phyloP scores from a whole-genome alignment of 2,797 vertebrate species.

The Sebastes jordani region DNA sequence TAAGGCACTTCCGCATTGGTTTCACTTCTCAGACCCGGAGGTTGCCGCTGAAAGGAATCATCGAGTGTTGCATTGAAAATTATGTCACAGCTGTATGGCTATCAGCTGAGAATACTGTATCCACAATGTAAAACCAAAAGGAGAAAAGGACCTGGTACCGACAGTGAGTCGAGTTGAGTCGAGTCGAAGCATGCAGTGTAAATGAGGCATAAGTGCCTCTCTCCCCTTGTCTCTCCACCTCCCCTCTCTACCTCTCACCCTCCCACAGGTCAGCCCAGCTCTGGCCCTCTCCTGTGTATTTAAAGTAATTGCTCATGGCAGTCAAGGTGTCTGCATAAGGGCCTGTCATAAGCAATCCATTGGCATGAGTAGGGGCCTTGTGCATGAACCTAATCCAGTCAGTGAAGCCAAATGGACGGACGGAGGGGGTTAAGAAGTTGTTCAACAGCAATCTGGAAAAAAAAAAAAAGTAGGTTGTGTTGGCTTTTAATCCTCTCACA shows the following conservation, averaged over 20 bases:
- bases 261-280: slow-evolving; percentile 59
- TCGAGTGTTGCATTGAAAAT: background rate
- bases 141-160: background rate
- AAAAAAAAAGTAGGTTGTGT: slow-evolving; percentile 6
- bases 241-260: slow-evolving; percentile 22
- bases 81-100: background rate
- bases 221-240: slow-evolving; percentile 6
- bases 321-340: slow-evolving; percentile 79
- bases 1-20: background rate
- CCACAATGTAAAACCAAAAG: background rate
- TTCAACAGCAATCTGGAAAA: slow-evolving; percentile 32
- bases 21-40: background rate
- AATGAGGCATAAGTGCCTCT: slow-evolving; percentile 12
- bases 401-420: slow-evolving; percentile 53
- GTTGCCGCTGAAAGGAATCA: background rate
- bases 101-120: background rate
- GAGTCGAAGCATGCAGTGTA: background rate
- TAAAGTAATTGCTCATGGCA: slow-evolving; percentile 77
- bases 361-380: slow-evolving; percentile 75
- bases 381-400: slow-evolving; percentile 74
- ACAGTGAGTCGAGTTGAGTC: background rate
- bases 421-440: slow-evolving; percentile 51
- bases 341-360: slow-evolving; percentile 79
- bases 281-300: slow-evolving; percentile 66
- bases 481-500: slow-evolving; percentile 44